phyloP scores from a whole-genome alignment of 2,113 vertebrate species.

The Hylia prasina region DNA sequence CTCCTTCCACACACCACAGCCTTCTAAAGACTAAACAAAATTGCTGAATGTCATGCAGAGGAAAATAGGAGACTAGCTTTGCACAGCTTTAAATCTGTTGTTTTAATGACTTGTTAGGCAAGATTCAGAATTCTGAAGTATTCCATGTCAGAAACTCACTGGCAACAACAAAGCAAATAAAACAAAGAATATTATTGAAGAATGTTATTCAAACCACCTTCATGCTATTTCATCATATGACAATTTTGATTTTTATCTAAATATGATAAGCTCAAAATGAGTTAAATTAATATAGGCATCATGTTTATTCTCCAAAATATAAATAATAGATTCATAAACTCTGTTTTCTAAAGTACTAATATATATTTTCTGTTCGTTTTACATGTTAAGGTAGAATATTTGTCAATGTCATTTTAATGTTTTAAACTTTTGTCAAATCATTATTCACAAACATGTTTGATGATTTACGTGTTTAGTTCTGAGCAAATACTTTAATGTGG shows the following conservation, averaged over 20 bases:
- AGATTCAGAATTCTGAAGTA: background rate
- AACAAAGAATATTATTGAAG: background rate
- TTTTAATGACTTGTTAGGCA: background rate
- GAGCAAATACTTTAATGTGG: background rate
- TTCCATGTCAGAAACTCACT: background rate
- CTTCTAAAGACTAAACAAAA: background rate
- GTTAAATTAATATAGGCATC: background rate
- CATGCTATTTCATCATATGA: background rate
- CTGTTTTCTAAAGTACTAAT: background rate
- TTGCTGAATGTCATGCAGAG: background rate
- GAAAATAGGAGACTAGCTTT: background rate
- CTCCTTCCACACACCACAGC: background rate
- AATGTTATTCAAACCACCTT: background rate
- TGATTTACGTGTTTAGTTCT: background rate
- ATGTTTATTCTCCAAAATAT: background rate
- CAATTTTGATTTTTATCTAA: background rate
- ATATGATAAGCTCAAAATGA: background rate
- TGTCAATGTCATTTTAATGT: background rate
- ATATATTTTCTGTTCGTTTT: background rate
- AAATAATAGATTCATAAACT: background rate
- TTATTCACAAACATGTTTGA: background rate
- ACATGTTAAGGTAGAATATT: background rate
- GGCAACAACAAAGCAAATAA: background rate
- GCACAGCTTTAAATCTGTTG: background rate
- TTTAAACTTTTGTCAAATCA: background rate